phyloP scores from a whole-genome alignment of 2,797 vertebrate species.

The Anniella stebbinsi region DNA sequence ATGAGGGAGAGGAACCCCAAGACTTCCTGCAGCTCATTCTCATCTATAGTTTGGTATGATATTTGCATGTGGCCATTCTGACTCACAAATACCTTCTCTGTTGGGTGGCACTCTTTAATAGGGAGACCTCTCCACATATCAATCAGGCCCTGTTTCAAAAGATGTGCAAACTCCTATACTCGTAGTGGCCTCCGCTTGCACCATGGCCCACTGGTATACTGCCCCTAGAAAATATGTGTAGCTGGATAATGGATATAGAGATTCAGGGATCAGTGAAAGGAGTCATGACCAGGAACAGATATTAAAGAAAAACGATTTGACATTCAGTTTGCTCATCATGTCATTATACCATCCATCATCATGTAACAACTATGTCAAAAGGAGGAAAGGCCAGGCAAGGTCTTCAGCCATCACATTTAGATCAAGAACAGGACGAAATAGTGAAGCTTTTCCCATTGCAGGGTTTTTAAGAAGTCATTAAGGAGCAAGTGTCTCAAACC shows the following conservation, averaged over 20 bases:
- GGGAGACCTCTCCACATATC: too few species aligned
- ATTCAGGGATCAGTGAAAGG: background rate
- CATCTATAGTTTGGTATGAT: too few species aligned
- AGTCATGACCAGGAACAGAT: background rate
- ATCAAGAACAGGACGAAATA: slow-evolving; percentile 63
- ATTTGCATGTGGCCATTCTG: too few species aligned
- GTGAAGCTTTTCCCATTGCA: slow-evolving; percentile 41
- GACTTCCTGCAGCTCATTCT: too few species aligned
- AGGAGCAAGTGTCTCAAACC: background rate
- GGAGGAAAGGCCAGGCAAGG: slow-evolving; percentile 54
- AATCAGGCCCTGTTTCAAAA: too few species aligned
- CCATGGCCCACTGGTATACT: background rate
- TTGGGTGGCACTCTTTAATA: too few species aligned
- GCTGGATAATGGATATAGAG: background rate
- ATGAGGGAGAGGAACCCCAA: too few species aligned
- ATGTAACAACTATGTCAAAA: slow-evolving; percentile 40
- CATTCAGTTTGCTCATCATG: too few species aligned
- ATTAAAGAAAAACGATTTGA: background rate
- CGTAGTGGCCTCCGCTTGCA: too few species aligned
- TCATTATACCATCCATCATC: too few species aligned
- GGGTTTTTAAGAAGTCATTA: background rate
- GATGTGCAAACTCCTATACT: too few species aligned
- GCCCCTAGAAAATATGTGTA: background rate
- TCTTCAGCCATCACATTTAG: slow-evolving; percentile 68
- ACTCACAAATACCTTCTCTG: too few species aligned